Evolutionary conservation across 2,888 invertebrate genomes (phyloP).

Genomic region (Iphiclides podalirius): DNA sequence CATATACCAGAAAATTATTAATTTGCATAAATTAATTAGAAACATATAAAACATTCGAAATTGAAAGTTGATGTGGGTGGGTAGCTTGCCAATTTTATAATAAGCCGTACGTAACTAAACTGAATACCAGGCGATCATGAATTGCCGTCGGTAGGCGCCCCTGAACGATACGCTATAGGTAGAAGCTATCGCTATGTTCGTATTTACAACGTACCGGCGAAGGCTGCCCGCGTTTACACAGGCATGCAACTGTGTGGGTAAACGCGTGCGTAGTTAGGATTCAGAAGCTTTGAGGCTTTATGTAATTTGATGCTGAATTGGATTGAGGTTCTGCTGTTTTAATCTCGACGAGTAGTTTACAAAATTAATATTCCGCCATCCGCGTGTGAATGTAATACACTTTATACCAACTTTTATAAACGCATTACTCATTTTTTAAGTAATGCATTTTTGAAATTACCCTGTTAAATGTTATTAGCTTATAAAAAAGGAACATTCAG

Average conservation of each 20-base stretch:
- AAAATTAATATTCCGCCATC: conserved; percentile 42
- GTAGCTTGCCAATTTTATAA: too few species aligned
- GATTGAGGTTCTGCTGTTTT: conserved; percentile 53
- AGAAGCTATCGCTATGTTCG: conserved; percentile 32
- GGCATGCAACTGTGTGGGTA: conserved; percentile 40
- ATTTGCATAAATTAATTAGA: too few species aligned
- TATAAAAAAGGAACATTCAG: conserved; percentile 7
- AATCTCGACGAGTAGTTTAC: conserved; percentile 43
- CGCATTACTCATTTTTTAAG: conserved; percentile 15
- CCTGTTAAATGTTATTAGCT: conserved; percentile 10
- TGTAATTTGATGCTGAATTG: conserved; percentile 69
- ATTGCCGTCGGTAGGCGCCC: conserved; percentile 40
- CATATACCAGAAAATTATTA: too few species aligned
- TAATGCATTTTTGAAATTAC: conserved; percentile 20
- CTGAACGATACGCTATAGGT: conserved; percentile 55
- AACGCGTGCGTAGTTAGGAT: conserved; percentile 41
- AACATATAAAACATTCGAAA: too few species aligned
- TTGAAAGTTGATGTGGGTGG: too few species aligned
- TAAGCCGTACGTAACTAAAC: conserved; percentile 21
- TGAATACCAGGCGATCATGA: conserved; percentile 58
- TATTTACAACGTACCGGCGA: conserved; percentile 63
- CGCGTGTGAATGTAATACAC: conserved; percentile 25
- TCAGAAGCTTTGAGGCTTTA: conserved; percentile 66
- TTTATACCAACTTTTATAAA: conserved; percentile 22
- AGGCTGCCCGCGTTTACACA: conserved; percentile 65